These are phyloP conservation scores for Myopa tessellatipennis DNA, from an alignment of 2,888 invertebrate species.

Conservation along the genomic window DNA sequence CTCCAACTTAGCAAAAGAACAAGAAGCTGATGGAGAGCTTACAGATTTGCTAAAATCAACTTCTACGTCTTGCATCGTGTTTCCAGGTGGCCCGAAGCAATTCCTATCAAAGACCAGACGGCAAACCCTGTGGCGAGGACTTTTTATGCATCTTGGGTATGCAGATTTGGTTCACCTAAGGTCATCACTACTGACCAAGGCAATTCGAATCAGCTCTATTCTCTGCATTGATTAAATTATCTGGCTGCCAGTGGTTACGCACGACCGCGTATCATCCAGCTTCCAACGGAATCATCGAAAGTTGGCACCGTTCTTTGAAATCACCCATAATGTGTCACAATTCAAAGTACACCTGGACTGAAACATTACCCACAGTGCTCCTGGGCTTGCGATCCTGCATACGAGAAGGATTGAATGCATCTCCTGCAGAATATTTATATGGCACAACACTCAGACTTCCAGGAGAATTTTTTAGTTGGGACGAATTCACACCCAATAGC, in stretches of 20 bases:
- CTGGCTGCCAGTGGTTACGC: slow-evolving; percentile 27
- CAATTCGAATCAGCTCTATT: slow-evolving; percentile 44
- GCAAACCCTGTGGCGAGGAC: slow-evolving; percentile 36
- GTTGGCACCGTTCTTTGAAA: too few species aligned
- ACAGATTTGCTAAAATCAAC: background rate
- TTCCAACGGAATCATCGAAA: slow-evolving; percentile 40
- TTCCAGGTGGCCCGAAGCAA: slow-evolving; percentile 30
- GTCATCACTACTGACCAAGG: slow-evolving; percentile 41
- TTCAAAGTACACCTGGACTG: too few species aligned
- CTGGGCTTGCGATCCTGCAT: too few species aligned
- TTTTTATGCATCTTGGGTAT: slow-evolving; percentile 37
- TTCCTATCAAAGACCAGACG: slow-evolving; percentile 35
- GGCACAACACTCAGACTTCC: too few species aligned
- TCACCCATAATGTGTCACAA: too few species aligned
- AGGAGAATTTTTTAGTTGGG: slow-evolving; percentile 40
- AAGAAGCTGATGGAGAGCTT: slow-evolving; percentile 1
- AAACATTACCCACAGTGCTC: too few species aligned
- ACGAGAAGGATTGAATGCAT: too few species aligned
- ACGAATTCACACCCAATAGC: slow-evolving; percentile 17
- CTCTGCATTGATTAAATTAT: slow-evolving; percentile 32
- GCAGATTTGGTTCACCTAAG: slow-evolving; percentile 38
- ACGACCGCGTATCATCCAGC: slow-evolving; percentile 41
- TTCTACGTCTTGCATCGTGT: background rate
- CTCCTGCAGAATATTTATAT: too few species aligned
- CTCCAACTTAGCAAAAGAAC: too few species aligned